A percentile compares a stretch with the other conserved stretches of the same genome.
These are phyloP conservation scores for Glaucopsyche alexis DNA, from an alignment of 2,888 invertebrate species.

Conservation along the genomic window DNA sequence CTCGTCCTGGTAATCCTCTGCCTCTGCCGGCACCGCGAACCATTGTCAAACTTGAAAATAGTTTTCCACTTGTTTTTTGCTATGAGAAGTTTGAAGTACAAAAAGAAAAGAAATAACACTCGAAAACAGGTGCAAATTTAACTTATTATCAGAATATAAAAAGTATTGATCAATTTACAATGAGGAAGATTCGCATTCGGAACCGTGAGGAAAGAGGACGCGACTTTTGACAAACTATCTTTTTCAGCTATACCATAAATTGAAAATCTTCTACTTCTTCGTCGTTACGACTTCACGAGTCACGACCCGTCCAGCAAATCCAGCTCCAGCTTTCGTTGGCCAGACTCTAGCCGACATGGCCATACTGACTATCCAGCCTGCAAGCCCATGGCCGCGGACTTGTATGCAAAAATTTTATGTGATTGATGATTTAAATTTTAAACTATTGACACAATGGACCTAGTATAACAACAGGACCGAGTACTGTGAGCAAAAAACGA, in stretches of 20 bases:
- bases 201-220: slow-evolving; percentile 10
- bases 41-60: slow-evolving; percentile 67
- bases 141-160: background rate
- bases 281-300: no score
- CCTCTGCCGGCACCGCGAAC: slow-evolving; percentile 85
- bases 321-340: no score
- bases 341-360: no score
- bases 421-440: no score
- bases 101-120: background rate
- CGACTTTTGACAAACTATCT: slow-evolving; percentile 13
- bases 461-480: no score
- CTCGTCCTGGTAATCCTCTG: slow-evolving; percentile 83
- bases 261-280: no score
- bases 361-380: no score
- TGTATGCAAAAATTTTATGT: no score
- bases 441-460: no score
- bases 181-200: background rate
- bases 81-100: background rate
- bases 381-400: no score
- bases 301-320: no score
- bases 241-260: slow-evolving; percentile 16
- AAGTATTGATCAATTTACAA: slow-evolving; percentile 5
- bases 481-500: no score
- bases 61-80: background rate
- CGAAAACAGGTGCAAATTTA: background rate